Conservation (phyloP, 2,797 vertebrate genomes). For the Typhlichthys subterraneus region DNA sequence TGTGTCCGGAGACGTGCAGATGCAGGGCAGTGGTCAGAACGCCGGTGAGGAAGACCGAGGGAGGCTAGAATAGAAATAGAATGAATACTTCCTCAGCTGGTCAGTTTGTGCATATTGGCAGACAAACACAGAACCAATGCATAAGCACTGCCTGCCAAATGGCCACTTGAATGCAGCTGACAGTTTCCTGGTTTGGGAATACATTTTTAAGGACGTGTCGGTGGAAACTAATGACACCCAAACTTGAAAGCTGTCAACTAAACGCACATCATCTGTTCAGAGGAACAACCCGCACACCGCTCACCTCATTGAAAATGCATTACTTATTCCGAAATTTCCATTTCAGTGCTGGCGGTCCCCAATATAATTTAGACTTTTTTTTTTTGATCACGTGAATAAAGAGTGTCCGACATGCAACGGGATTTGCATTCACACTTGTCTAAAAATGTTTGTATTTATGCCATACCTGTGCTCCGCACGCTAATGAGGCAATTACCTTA, state of each 20-base stretch:
- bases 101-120: neutral
- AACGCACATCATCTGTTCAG: constrained; percentile 47
- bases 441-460: constrained; percentile 66
- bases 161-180: constrained; percentile 6
- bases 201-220: constrained; percentile 24
- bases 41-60: no score
- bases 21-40: no score
- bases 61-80: no score
- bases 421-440: constrained; percentile 71
- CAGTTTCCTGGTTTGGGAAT: constrained; percentile 8
- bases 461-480: constrained; percentile 68
- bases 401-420: constrained; percentile 67
- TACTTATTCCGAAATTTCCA: constrained; percentile 67
- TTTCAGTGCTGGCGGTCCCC: constrained; percentile 55
- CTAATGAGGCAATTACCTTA: constrained; percentile 81
- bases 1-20: no score
- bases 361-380: constrained; percentile 54
- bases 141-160: neutral
- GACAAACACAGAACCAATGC: neutral
- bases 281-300: constrained; percentile 37
- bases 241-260: constrained; percentile 57
- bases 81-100: neutral
- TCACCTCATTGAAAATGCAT: constrained; percentile 61
- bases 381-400: constrained; percentile 75
- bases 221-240: constrained; percentile 31